Conservation (phyloP, 2,113 vertebrate genomes). For the Spea bombifrons region DNA sequence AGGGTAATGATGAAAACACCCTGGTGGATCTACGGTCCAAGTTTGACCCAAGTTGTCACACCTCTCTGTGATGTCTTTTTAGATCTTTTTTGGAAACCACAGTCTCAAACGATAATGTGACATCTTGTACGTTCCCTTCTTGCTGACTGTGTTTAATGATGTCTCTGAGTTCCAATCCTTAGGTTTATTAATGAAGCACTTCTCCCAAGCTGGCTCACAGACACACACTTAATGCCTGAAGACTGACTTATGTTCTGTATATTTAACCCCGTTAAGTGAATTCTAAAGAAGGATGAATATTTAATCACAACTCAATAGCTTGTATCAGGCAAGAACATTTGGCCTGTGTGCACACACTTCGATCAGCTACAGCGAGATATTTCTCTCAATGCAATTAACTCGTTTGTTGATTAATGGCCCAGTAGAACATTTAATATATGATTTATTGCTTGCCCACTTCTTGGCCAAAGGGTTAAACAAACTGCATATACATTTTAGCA, state of each 20-base stretch:
- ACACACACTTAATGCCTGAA: constrained; percentile 11
- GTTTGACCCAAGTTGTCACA: too few relatives aligned
- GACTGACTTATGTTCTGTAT: constrained; percentile 30
- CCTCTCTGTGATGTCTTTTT: too few relatives aligned
- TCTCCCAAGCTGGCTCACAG: constrained; percentile 1
- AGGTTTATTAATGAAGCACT: constrained; percentile 9
- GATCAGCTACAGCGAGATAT: neutral
- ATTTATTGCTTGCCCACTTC: neutral
- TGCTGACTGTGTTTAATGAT: constrained; percentile 8
- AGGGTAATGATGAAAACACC: too few relatives aligned
- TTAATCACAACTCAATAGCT: constrained; percentile 20
- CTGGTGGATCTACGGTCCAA: too few relatives aligned
- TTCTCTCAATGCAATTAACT: constrained; percentile 3
- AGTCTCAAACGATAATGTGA: too few relatives aligned
- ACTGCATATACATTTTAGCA: neutral
- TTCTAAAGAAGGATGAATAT: constrained; percentile 33
- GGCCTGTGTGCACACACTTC: neutral
- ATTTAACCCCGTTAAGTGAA: constrained; percentile 26
- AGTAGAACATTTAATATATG: neutral
- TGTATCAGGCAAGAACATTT: neutral
- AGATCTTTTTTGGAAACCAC: too few relatives aligned
- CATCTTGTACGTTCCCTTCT: neutral
- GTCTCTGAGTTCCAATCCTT: constrained; percentile 3
- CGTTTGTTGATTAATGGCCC: neutral
- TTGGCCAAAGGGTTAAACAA: neutral